A percentile compares a stretch with the other conserved stretches of the same genome.
Conservation (phyloP, 2,113 vertebrate genomes). For the Camelus dromedarius region DNA sequence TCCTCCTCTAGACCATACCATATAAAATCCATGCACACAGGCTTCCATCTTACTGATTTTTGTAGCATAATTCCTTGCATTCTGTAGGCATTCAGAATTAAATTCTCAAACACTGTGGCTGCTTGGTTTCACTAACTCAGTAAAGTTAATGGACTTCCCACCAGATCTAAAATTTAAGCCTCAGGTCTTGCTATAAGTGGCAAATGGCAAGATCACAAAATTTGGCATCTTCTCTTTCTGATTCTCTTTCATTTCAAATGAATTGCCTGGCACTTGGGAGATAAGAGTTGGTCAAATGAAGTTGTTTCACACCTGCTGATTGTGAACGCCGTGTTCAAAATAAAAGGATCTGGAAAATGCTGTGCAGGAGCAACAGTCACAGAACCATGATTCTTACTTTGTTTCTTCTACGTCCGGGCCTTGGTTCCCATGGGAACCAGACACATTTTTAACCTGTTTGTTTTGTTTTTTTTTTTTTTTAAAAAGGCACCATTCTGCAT, state of each 20-base stretch:
- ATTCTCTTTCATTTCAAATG: neutral
- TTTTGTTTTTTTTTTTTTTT: neutral
- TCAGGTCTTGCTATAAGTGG: neutral
- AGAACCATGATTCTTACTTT: slow-evolving; percentile 10
- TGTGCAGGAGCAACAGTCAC: neutral
- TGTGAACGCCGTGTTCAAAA: neutral
- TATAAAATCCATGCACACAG: neutral
- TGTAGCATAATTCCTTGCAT: neutral
- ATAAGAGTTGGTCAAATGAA: neutral
- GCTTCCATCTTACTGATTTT: neutral
- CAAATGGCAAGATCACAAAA: neutral
- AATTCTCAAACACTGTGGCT: neutral
- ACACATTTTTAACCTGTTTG: slow-evolving; percentile 1
- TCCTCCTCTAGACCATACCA: neutral
- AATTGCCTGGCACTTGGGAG: neutral
- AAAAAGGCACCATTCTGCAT: neutral
- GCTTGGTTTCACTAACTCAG: neutral
- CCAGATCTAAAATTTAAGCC: neutral
- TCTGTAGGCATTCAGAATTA: neutral
- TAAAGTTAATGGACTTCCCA: neutral
- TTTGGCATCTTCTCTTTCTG: neutral
- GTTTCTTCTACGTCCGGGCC: neutral
- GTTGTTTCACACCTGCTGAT: neutral
- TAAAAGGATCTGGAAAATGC: neutral
- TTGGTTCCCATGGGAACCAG: slow-evolving; percentile 45